A percentile compares a stretch with the other conserved stretches of the same genome.
These are phyloP conservation scores for Drosophila testacea DNA, from an alignment of 2,888 invertebrate genomes.

Conservation along the genomic window DNA sequence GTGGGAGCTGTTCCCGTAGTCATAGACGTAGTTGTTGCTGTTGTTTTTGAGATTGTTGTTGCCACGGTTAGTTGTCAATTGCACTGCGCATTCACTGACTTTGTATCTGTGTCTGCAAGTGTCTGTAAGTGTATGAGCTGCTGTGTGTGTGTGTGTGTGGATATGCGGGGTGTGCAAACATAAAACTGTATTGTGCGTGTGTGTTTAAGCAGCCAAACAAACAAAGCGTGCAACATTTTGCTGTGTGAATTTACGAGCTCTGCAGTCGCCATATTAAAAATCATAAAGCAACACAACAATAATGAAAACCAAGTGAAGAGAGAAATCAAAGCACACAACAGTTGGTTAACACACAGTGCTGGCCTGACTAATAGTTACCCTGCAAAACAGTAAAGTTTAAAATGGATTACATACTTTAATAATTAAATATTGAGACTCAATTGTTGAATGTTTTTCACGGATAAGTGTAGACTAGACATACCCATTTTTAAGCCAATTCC, in stretches of 20 bases:
- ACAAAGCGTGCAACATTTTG: constrained; percentile 53
- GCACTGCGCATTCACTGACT: constrained; percentile 47
- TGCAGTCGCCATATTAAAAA: constrained; percentile 75
- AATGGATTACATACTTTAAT: background rate
- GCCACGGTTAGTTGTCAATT: constrained; percentile 66
- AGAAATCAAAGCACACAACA: constrained; percentile 20
- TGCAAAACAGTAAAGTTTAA: background rate
- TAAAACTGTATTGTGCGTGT: constrained; percentile 47
- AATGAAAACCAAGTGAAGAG: constrained; percentile 14
- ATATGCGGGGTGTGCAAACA: constrained; percentile 24
- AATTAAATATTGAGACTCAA: background rate
- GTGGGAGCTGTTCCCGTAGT: constrained; percentile 10
- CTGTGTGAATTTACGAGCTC: constrained; percentile 66
- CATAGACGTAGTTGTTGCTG: background rate
- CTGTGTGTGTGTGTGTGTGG: constrained; percentile 20
- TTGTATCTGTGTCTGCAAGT: constrained; percentile 3
- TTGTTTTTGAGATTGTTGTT: constrained; percentile 36
- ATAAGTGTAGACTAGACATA: background rate
- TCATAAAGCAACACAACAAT: constrained; percentile 64
- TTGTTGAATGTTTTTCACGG: too few species aligned
- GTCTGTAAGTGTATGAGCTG: constrained; percentile 11
- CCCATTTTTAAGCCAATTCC: background rate
- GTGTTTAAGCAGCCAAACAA: constrained; percentile 49
- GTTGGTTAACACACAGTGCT: background rate
- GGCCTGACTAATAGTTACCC: constrained; percentile 4